These are phyloP conservation scores for Hozukius guyotensis DNA, from an alignment of 2,797 vertebrate genomes.

Conservation along the genomic window DNA sequence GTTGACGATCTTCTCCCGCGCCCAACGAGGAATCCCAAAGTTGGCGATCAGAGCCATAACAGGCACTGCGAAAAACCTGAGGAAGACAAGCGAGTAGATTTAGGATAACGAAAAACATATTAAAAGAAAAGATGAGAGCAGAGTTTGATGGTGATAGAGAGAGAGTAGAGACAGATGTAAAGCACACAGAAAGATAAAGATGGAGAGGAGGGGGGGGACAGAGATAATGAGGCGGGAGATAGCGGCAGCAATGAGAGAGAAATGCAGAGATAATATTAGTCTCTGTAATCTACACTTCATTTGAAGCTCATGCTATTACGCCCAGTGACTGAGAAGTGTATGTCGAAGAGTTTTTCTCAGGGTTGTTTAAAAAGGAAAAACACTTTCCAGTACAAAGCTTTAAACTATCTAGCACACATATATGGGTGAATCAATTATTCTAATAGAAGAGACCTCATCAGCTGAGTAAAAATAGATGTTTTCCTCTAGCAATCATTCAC, in stretches of 20 bases:
- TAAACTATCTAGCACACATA: constrained; percentile 13
- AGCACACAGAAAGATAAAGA: constrained; percentile 42
- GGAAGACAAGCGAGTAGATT: constrained; percentile 33
- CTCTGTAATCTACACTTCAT: constrained; percentile 65
- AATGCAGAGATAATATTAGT: constrained; percentile 64
- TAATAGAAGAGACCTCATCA: constrained; percentile 32
- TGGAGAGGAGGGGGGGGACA: constrained; percentile 20
- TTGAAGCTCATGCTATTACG: constrained; percentile 44
- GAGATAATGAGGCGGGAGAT: constrained; percentile 67
- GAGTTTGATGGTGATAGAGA: constrained; percentile 26
- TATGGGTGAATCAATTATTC: constrained; percentile 49
- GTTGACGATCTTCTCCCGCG: constrained; percentile 95
- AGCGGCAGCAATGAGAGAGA: constrained; percentile 37
- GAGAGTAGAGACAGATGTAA: constrained; percentile 34
- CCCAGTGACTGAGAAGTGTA: constrained; percentile 15
- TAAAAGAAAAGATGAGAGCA: constrained; percentile 32
- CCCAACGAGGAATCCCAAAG: constrained; percentile 95
- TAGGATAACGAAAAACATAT: constrained; percentile 18
- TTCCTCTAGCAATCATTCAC: constrained; percentile 42
- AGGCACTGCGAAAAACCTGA: constrained; percentile 94
- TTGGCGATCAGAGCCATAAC: constrained; percentile 94
- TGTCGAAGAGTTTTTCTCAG: constrained; percentile 1
- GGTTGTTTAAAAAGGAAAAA: constrained; percentile 28
- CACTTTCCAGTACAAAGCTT: constrained; percentile 23
- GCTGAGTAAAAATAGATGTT: constrained; percentile 44